Evolutionary conservation across 37 sponge, comb jelly and placozoan species (phyloP).

Genomic region (Oopsacas minuta): DNA sequence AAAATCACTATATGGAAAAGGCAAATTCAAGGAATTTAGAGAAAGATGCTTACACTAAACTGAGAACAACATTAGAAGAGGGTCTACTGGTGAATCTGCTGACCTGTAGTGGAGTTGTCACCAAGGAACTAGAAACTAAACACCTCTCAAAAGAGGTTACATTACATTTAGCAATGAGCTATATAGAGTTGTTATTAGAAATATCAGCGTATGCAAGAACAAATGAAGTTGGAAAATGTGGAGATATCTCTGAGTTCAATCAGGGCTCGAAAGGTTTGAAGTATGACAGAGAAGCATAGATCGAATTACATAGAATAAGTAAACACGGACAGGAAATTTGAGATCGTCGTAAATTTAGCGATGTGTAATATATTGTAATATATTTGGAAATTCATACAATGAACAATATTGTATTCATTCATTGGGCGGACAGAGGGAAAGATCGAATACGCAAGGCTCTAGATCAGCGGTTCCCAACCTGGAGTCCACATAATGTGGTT

Average conservation of each 20-base stretch:
- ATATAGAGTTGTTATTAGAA: not conserved
- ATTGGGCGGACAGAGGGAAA: no score
- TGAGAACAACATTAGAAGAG: not conserved
- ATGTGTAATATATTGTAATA: no score
- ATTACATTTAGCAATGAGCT: not conserved
- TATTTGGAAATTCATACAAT: no score
- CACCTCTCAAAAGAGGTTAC: not conserved
- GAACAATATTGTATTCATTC: no score
- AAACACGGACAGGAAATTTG: not conserved
- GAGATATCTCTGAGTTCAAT: not conserved
- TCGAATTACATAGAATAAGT: no score
- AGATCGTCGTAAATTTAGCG: not conserved
- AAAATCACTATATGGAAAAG: no score
- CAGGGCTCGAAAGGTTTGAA: no score
- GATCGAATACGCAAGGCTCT: no score
- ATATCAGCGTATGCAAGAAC: not conserved
- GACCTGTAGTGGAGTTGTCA: not conserved
- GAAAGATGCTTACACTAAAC: not conserved
- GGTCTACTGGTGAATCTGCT: not conserved
- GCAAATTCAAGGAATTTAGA: constrained; percentile 7
- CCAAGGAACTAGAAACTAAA: not conserved
- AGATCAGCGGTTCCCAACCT: no score
- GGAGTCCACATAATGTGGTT: no score
- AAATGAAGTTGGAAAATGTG: not conserved
- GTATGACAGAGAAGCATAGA: not conserved